Conservation (phyloP, 2,888 invertebrate species). For the Plutella xylostella region DNA sequence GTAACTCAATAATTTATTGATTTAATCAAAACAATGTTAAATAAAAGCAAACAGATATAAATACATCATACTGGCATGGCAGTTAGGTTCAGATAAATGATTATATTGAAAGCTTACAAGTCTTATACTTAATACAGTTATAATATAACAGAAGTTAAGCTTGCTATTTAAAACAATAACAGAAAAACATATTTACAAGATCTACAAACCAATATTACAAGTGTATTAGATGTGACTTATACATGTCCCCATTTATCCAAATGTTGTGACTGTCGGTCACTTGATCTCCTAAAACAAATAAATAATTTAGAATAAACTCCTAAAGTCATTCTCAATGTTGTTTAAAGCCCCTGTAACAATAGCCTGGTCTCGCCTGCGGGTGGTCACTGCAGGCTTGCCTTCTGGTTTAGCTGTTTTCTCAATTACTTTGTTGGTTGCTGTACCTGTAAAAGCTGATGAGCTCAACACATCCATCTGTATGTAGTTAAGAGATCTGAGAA, state of each 20-base stretch:
- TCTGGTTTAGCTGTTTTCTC: no score
- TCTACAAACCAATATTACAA: background rate
- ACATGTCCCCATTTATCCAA: background rate
- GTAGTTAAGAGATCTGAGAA: constrained; percentile 58
- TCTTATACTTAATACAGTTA: background rate
- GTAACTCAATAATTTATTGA: no score
- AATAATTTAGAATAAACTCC: constrained; percentile 47
- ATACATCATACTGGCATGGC: no score
- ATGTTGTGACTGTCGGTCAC: background rate
- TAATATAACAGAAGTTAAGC: background rate
- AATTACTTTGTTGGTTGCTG: no score
- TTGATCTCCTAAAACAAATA: constrained; percentile 3
- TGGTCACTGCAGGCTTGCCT: background rate
- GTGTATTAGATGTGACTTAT: constrained; percentile 1
- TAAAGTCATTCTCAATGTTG: constrained; percentile 56
- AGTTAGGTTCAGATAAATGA: no score
- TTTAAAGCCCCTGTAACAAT: constrained; percentile 44
- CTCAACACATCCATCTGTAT: constrained; percentile 64
- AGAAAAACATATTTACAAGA: background rate
- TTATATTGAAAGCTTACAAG: no score
- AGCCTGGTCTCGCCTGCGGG: constrained; percentile 35
- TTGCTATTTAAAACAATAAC: constrained; percentile 7
- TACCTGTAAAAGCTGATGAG: constrained; percentile 24
- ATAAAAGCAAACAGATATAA: no score
- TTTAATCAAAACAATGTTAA: no score